phyloP scores from a whole-genome alignment of 2,888 invertebrate species.

The Calameuta filiformis region DNA sequence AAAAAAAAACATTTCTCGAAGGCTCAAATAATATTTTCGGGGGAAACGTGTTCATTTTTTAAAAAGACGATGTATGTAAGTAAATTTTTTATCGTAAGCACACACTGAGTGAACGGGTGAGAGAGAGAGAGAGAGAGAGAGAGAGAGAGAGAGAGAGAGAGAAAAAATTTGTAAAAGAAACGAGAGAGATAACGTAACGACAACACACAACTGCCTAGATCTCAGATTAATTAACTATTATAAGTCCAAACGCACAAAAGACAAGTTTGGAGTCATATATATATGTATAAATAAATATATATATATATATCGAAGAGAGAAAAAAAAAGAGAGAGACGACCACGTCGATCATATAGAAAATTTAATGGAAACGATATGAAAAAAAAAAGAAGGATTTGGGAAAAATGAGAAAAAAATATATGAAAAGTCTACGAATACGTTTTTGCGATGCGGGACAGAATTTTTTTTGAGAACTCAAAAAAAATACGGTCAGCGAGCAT shows the following conservation, averaged over 20 bases:
- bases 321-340: not conserved
- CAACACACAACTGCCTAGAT: slow-evolving; percentile 63
- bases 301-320: not conserved
- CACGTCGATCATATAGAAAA: not conserved
- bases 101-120: not conserved
- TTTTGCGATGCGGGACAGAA: not conserved
- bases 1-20: slow-evolving; percentile 11
- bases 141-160: too few species aligned
- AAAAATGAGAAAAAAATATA: not conserved
- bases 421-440: not conserved
- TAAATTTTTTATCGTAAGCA: not conserved
- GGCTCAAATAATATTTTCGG: slow-evolving; percentile 13
- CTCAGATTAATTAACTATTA: slow-evolving; percentile 49
- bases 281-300: not conserved
- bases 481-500: not conserved
- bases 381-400: not conserved
- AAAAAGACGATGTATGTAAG: not conserved
- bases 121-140: slow-evolving; percentile 13
- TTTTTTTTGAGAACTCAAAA: not conserved
- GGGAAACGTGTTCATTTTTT: slow-evolving; percentile 9
- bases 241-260: slow-evolving; percentile 65
- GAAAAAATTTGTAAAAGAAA: slow-evolving; percentile 27
- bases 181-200: slow-evolving; percentile 18
- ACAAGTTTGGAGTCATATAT: slow-evolving; percentile 54
- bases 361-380: not conserved